Evolutionary conservation across 2,888 invertebrate species (phyloP), one percentile per base, ranked within the genome.

Genomic region (Scrobipalpa atriplicella): DNA sequence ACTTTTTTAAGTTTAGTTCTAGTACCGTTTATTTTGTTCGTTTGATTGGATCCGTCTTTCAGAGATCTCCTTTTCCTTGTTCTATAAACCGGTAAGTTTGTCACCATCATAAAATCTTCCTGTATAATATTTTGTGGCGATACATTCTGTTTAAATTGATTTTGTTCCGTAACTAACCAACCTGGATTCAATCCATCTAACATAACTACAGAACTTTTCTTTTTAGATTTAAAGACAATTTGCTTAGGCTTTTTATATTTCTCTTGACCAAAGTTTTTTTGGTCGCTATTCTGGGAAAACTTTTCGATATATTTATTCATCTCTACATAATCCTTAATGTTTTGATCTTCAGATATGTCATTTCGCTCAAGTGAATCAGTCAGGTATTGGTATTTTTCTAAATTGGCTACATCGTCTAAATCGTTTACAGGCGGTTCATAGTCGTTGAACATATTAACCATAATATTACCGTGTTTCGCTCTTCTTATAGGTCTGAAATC

Each of bases 171-270:
- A 47, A 1, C 1, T 47, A 47, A 13, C n/a, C n/a, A n/a, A 13
- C 3, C n/a, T n/a, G 47, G 47, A n/a, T n/a, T n/a, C 6, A n/a
- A 13, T 5, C 5, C n/a, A n/a, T 47, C n/a, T 47, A n/a, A 6
- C 1, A 47, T n/a, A n/a, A 13, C 3, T n/a, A n/a, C n/a, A 1
- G n/a, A n/a, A 0, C n/a, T 47, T n/a, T 47, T 47, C n/a, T 47
- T 47, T 6, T 47, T n/a, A 6, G n/a, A 11, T 13, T 47, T 47
- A 47, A 47, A n/a, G 6, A 47, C n/a, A 13, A 47, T 47, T 16
- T 47, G 11, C 47, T 47, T 47, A 7, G 47, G n/a, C 47, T n/a
- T 47, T 47, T 47, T 47, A 47, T 47, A 47, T 47, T 47, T 47
- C n/a, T 47, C n/a, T 47, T 47, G 6, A 47, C n/a, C n/a, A n/a